phyloP scores from a whole-genome alignment of 2,888 invertebrate genomes.

The Marronus borbonicus region DNA sequence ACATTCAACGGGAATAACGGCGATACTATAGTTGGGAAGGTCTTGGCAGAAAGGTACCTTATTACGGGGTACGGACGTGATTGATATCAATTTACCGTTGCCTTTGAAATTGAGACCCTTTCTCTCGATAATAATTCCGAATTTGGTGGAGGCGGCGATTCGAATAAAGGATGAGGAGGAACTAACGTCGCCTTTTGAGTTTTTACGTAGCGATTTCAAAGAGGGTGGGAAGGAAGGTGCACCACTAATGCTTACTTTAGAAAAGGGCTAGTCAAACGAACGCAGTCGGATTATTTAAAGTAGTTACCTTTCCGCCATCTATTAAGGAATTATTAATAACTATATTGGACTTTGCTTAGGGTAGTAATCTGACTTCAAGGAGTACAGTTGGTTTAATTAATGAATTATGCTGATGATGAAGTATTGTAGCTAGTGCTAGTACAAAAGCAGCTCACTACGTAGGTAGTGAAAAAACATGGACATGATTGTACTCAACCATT shows the following conservation, averaged over 20 bases:
- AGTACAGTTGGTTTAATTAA: constrained; percentile 16
- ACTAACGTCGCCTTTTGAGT: neutral
- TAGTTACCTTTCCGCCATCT: neutral
- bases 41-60: constrained; percentile 20
- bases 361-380: constrained; percentile 31
- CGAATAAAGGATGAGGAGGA: neutral
- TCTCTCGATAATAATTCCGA: constrained; percentile 39
- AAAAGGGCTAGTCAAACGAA: constrained; percentile 21
- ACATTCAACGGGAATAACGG: constrained; percentile 20
- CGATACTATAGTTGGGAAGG: neutral
- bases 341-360: constrained; percentile 36
- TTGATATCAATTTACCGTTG: constrained; percentile 60
- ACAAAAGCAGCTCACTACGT: too few relatives aligned
- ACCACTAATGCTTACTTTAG: neutral
- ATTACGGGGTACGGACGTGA: constrained; percentile 58
- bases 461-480: too few relatives aligned
- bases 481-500: too few relatives aligned
- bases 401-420: constrained; percentile 6
- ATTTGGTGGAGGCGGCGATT: constrained; percentile 36
- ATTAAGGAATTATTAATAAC: constrained; percentile 47
- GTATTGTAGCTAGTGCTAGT: neutral
- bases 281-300: constrained; percentile 49
- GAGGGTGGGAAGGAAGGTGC: neutral
- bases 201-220: neutral
- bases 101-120: constrained; percentile 56